phyloP scores from a whole-genome alignment of 2,797 vertebrate genomes.

The Megaceryle alcyon region DNA sequence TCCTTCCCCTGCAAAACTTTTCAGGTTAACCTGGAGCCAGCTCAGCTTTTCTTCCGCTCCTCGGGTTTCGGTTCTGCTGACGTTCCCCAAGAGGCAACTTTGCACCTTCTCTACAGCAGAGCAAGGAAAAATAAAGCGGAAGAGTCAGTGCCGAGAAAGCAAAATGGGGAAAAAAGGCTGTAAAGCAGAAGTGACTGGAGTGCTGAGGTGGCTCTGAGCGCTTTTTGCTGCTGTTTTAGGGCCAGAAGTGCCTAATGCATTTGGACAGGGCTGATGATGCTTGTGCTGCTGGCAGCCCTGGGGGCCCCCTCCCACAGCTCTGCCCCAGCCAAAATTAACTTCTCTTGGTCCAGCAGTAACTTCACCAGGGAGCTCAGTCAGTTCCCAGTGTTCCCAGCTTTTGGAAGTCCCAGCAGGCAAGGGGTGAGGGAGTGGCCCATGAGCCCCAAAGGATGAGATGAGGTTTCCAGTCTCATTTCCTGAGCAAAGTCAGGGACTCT shows the following conservation, averaged over 20 bases:
- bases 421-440: background rate
- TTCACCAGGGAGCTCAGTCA: accelerated
- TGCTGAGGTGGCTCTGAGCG: constrained; percentile 4
- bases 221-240: background rate
- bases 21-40: background rate
- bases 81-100: background rate
- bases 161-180: background rate
- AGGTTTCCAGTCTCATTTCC: background rate
- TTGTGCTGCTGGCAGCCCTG: accelerated
- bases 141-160: background rate
- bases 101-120: background rate
- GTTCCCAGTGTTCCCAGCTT: background rate
- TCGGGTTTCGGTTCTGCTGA: background rate
- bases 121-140: background rate
- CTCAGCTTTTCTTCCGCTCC: background rate
- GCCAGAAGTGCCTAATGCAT: background rate
- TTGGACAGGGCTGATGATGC: background rate
- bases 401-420: background rate
- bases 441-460: background rate
- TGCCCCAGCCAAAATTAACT: background rate
- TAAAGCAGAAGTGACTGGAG: constrained; percentile 11
- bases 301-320: background rate
- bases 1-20: background rate
- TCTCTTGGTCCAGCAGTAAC: background rate
- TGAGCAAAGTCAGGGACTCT: accelerated